Evolutionary conservation across 2,113 vertebrate genomes (phyloP).

Genomic region (Tychaedon coryphoeus): DNA sequence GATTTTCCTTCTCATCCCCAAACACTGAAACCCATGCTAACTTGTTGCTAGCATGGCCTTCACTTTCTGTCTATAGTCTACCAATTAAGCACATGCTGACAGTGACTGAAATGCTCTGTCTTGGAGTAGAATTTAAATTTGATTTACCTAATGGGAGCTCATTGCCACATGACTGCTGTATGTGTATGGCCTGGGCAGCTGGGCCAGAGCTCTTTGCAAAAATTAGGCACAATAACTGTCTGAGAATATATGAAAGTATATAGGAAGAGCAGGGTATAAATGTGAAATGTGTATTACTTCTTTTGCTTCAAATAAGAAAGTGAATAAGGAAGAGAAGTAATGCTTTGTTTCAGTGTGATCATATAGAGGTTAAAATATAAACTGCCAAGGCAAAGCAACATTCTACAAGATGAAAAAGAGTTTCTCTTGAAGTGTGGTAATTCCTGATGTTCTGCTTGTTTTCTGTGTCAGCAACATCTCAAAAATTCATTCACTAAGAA

Average conservation of each 20-base stretch:
- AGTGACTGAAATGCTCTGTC: not conserved
- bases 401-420: not conserved
- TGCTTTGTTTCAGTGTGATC: not conserved
- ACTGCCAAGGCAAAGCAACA: not conserved
- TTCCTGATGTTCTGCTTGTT: slow-evolving; percentile 14
- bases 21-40: not conserved
- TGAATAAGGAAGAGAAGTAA: not conserved
- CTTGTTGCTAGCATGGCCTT: not conserved
- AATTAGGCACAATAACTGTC: not conserved
- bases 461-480: not conserved
- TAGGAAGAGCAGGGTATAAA: not conserved
- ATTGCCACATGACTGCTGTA: not conserved
- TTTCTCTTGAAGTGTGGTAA: not conserved
- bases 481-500: slow-evolving; percentile 41
- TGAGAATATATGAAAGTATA: not conserved
- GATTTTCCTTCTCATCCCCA: not conserved
- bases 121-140: not conserved
- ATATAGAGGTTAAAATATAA: not conserved
- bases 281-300: not conserved
- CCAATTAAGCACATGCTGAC: not conserved
- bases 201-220: not conserved
- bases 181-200: not conserved
- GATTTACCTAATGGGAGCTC: not conserved
- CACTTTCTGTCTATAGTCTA: not conserved
- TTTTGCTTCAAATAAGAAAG: not conserved